These are phyloP conservation scores for Keiferia lycopersicella DNA, from an alignment of 2,888 invertebrate genomes.

Conservation along the genomic window DNA sequence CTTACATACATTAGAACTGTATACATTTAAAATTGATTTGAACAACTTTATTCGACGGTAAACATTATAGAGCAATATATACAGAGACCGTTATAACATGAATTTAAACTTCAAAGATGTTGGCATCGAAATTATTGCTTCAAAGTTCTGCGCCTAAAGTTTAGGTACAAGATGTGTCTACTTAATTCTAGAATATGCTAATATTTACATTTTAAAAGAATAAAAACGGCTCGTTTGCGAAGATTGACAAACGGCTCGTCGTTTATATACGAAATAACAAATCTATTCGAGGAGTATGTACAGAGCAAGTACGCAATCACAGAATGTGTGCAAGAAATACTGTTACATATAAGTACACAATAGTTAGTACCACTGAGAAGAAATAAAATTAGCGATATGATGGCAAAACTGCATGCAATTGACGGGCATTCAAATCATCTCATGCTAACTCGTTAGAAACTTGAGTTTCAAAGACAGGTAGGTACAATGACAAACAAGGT, in stretches of 20 bases:
- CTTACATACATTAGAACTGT: slow-evolving; percentile 59
- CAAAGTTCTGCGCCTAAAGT: slow-evolving; percentile 66
- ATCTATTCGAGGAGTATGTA: slow-evolving; percentile 74
- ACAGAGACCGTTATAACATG: slow-evolving; percentile 64
- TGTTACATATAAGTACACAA: slow-evolving; percentile 39
- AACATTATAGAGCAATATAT: slow-evolving; percentile 64
- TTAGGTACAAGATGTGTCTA: slow-evolving; percentile 77
- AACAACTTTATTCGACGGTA: slow-evolving; percentile 58
- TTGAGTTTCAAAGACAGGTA: slow-evolving; percentile 16
- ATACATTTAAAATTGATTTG: slow-evolving; percentile 59
- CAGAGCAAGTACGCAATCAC: slow-evolving; percentile 77
- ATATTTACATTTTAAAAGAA: slow-evolving; percentile 75
- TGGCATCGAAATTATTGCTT: slow-evolving; percentile 80
- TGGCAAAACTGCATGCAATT: background rate
- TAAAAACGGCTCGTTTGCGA: slow-evolving; percentile 62
- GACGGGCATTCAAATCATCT: background rate
- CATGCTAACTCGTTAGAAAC: background rate
- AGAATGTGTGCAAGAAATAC: slow-evolving; percentile 63
- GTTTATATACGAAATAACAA: slow-evolving; percentile 76
- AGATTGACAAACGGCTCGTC: slow-evolving; percentile 61
- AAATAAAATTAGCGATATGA: slow-evolving; percentile 36
- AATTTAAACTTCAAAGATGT: slow-evolving; percentile 66
- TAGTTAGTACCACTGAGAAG: slow-evolving; percentile 49
- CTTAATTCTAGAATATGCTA: slow-evolving; percentile 68
- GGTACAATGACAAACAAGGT: too few species aligned